Base-by-base conservation (phyloP, 2,888 invertebrate species). In the Lasioglossum calceatum region DNA sequence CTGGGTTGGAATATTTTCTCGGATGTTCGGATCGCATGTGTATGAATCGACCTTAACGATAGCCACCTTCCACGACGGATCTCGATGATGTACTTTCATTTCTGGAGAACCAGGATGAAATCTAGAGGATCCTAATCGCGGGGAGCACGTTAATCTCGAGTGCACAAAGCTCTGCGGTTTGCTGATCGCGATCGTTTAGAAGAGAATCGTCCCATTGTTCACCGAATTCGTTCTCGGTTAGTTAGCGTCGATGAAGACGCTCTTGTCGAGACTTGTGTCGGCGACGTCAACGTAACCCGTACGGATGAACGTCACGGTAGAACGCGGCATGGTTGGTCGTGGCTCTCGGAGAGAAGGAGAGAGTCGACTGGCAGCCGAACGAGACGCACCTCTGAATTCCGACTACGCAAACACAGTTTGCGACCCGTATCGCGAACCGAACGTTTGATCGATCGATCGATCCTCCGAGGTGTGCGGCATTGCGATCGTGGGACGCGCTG, bases 401-500 rank as follows among this genome's bases (percentile, higher is more conserved):
- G 80, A 50, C 39, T 50, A 50, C 27, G 76, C 23, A 58, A 50
- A 82, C 71, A 76, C 71, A 27, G 77, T 47, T 73, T 73, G 54
- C 67, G 78, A 64, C 61, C 74, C 77, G 85, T 72, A 76, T 71
- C 80, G 73, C 36, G 67, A 47, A 54, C 74, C 61, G 23, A 19
- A 32, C 50, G 73, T 58, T 77, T 71, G 82, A 47, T 78, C 87
- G 88, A 82, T 82, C 87, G 81, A 75, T 87, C 87, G 87, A 85
- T 79, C 72, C 76, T 42, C 71, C 73, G 75, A 80, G 89, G 32
- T 72, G 54, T 16, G 50, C 58, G 19, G n/a, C 71, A 67, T 82
- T 75, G 80, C 82, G 75, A 73, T 72, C 82, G 89, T 74, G 85
- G 73, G 84, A 85, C 85, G 86, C 86, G 90, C 79, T 81, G 79